phyloP scores from a whole-genome alignment of 2,888 invertebrate species.

The Trimorus sp. region DNA sequence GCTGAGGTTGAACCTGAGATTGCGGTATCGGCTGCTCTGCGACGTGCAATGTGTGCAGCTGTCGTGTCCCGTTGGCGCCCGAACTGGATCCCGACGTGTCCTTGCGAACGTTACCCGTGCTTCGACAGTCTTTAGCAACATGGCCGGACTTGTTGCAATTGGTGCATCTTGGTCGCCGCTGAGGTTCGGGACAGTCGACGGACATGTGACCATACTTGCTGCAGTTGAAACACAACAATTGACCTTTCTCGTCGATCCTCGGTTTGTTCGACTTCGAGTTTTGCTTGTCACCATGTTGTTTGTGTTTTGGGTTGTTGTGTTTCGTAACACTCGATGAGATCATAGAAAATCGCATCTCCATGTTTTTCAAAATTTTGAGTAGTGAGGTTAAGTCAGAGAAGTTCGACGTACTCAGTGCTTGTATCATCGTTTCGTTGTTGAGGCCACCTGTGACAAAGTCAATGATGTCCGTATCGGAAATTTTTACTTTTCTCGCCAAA shows the following conservation, averaged over 20 bases:
- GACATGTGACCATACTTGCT: constrained; percentile 29
- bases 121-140: constrained; percentile 8
- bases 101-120: neutral
- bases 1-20: too few species aligned
- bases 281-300: neutral
- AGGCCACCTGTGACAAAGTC: constrained; percentile 38
- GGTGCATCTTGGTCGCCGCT: constrained; percentile 24
- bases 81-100: too few species aligned
- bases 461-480: constrained; percentile 10
- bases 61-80: too few species aligned
- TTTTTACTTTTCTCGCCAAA: constrained; percentile 11
- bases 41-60: too few species aligned
- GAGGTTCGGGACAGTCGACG: constrained; percentile 29
- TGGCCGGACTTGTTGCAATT: constrained; percentile 33
- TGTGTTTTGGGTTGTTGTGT: neutral
- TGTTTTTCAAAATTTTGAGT: constrained; percentile 12
- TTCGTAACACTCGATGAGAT: neutral
- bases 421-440: constrained; percentile 34
- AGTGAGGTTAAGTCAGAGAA: neutral
- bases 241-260: constrained; percentile 22
- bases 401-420: neutral
- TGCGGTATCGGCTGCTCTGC: too few species aligned
- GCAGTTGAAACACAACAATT: constrained; percentile 29
- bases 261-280: constrained; percentile 12
- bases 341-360: constrained; percentile 8